These are phyloP conservation scores for Callopanchax toddi DNA, from an alignment of 2,113 vertebrate species.

Conservation along the genomic window DNA sequence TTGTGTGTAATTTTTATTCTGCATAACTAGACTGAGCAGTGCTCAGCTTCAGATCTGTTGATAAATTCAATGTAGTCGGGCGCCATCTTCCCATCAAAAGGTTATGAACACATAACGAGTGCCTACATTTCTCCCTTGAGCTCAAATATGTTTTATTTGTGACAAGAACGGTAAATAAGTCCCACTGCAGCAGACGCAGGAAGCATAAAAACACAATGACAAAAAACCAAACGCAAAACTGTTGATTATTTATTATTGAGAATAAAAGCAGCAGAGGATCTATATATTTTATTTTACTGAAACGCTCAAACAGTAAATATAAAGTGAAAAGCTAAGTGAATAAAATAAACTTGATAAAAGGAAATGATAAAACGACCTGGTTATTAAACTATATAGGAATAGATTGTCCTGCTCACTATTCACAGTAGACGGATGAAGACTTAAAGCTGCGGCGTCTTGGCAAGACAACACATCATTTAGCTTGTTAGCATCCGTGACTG, in stretches of 20 bases:
- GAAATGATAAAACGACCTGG: neutral
- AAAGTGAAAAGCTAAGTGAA: slow-evolving; percentile 6
- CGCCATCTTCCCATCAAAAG: neutral
- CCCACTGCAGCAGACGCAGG: neutral
- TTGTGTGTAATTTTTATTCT: neutral
- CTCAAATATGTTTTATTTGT: slow-evolving; percentile 11
- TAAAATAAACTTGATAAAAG: slow-evolving; percentile 23
- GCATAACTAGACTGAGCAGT: neutral
- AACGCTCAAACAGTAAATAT: slow-evolving; percentile 5
- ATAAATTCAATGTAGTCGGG: neutral
- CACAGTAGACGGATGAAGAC: slow-evolving; percentile 17
- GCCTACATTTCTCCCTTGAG: neutral
- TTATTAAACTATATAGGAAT: slow-evolving; percentile 21
- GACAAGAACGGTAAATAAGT: neutral
- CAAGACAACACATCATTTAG: slow-evolving; percentile 47
- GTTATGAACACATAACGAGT: neutral
- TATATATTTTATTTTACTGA: neutral
- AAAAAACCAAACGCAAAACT: neutral
- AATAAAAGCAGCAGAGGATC: neutral
- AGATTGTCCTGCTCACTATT: neutral
- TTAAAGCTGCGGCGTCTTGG: slow-evolving; percentile 19
- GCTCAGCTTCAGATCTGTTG: neutral
- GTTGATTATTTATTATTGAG: neutral
- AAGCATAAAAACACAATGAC: neutral
- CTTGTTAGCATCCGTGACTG: slow-evolving; percentile 42